phyloP scores from a whole-genome alignment of 2,113 vertebrate genomes.

The Myotis lucifugus region DNA sequence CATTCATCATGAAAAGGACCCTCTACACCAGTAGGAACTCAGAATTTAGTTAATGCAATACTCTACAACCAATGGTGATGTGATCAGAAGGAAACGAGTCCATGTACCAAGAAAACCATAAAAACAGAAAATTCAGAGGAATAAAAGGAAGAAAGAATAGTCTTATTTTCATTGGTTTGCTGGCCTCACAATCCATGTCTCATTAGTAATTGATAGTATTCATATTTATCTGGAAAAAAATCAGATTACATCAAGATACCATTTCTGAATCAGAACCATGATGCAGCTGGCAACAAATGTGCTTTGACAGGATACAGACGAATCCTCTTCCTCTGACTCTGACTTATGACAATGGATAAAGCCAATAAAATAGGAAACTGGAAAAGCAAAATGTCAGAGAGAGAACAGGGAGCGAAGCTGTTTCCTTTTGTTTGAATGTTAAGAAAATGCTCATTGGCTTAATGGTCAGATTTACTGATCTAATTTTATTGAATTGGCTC shows the following conservation, averaged over 20 bases:
- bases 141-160: neutral
- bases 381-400: neutral
- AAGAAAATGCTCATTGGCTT: conserved; percentile 28
- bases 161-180: neutral
- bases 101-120: neutral
- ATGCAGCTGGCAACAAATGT: conserved; percentile 20
- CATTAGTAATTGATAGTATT: neutral
- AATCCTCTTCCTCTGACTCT: conserved; percentile 25
- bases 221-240: conserved; percentile 49
- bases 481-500: conserved; percentile 1
- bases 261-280: neutral
- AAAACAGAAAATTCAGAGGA: neutral
- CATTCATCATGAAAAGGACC: conserved; percentile 1
- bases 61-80: neutral
- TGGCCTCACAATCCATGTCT: neutral
- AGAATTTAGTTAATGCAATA: neutral
- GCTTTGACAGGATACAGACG: conserved; percentile 13
- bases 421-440: conserved; percentile 1
- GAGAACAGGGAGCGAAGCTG: neutral
- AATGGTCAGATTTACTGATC: neutral
- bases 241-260: neutral
- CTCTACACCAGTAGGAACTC: neutral
- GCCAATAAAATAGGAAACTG: conserved; percentile 41
- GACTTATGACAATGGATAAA: conserved; percentile 47
- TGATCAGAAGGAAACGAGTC: neutral